Conservation (phyloP, 2,797 vertebrate species). For the Thamnophis elegans region DNA sequence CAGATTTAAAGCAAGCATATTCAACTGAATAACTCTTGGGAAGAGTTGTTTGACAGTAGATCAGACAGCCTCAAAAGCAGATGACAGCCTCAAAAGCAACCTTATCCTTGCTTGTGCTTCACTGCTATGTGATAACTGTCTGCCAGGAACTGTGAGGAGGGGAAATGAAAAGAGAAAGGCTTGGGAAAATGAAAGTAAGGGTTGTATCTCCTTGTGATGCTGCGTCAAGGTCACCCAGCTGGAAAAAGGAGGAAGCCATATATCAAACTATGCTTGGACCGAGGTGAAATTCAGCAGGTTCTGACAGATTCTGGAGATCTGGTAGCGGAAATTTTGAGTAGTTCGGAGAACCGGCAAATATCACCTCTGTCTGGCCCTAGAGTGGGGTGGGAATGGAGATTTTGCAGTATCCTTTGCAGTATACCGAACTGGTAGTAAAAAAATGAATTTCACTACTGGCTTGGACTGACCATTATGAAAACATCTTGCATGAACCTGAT, state of each 20-base stretch:
- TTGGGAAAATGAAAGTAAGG: not conserved
- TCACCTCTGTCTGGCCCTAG: too few relatives aligned
- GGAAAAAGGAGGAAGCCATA: not conserved
- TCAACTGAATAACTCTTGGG: not conserved
- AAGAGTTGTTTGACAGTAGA: not conserved
- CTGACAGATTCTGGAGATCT: too few relatives aligned
- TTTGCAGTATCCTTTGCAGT: too few relatives aligned
- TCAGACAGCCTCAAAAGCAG: not conserved
- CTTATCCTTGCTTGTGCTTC: not conserved
- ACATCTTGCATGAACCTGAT: not conserved
- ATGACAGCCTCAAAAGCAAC: not conserved
- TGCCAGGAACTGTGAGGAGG: not conserved
- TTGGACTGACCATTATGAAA: not conserved
- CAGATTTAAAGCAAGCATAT: not conserved
- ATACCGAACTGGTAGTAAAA: too few relatives aligned
- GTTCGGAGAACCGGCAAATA: too few relatives aligned
- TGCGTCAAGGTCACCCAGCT: not conserved
- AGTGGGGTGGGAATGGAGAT: too few relatives aligned
- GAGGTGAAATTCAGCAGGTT: too few relatives aligned
- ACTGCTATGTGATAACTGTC: not conserved
- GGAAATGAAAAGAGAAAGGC: not conserved
- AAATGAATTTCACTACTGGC: not conserved
- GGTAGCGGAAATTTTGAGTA: too few relatives aligned
- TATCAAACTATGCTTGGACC: not conserved
- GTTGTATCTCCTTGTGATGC: not conserved